phyloP scores from a whole-genome alignment of 2,113 vertebrate genomes.

The Brevimyrus niger region DNA sequence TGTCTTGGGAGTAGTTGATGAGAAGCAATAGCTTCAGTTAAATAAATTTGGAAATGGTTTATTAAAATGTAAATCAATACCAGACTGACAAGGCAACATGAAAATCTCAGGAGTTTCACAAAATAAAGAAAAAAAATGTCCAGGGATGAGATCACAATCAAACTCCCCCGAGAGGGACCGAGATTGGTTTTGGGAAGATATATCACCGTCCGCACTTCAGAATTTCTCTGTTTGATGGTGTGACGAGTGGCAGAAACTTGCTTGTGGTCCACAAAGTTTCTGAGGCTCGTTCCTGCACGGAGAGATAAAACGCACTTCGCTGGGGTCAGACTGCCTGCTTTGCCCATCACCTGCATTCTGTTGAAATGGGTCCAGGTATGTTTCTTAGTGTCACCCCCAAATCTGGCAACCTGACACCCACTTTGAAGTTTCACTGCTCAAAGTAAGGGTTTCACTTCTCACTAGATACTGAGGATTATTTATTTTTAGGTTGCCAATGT shows the following conservation, averaged over 20 bases:
- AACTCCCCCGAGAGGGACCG: conserved; percentile 29
- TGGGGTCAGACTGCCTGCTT: not conserved
- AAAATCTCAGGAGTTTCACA: not conserved
- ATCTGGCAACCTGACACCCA: not conserved
- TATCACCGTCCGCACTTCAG: conserved; percentile 39
- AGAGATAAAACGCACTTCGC: not conserved
- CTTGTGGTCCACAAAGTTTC: conserved; percentile 6
- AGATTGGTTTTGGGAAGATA: conserved; percentile 34
- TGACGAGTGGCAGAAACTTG: conserved; percentile 27
- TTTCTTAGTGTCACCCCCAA: not conserved
- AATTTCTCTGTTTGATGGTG: conserved; percentile 30
- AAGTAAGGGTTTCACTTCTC: not conserved
- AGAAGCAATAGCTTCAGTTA: not conserved
- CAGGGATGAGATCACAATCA: conserved; percentile 19
- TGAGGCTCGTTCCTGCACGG: not conserved
- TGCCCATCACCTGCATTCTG: not conserved
- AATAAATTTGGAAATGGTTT: not conserved
- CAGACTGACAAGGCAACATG: not conserved
- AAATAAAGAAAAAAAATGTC: not conserved
- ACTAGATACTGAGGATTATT: not conserved
- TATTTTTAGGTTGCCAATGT: not conserved
- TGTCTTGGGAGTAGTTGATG: not conserved
- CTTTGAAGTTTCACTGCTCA: not conserved
- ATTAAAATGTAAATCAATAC: conserved; percentile 12
- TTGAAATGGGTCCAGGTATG: not conserved